A percentile compares a stretch with the other conserved stretches of the same genome.
These are phyloP conservation scores for Artibeus lituratus DNA, from an alignment of 2,797 vertebrate species.

Conservation along the genomic window DNA sequence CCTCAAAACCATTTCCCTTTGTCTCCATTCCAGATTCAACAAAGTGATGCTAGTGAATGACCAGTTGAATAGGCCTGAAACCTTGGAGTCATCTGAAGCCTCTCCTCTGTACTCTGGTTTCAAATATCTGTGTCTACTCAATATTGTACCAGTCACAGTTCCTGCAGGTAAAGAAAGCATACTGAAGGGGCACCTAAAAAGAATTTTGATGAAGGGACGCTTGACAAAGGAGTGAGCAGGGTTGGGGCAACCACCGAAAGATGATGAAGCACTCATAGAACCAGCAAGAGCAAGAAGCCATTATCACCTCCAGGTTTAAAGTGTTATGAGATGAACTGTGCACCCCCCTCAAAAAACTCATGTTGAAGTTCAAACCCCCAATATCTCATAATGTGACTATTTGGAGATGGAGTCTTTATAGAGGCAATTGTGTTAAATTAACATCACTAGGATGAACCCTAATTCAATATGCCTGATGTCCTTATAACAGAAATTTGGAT, in stretches of 20 bases:
- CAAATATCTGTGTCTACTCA: neutral
- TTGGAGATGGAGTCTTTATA: neutral
- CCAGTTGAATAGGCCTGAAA: neutral
- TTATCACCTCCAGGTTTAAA: neutral
- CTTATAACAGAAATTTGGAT: neutral
- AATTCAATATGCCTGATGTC: neutral
- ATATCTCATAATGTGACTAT: neutral
- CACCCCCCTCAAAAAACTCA: neutral
- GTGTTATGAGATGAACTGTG: neutral
- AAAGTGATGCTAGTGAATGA: neutral
- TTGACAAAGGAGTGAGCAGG: neutral
- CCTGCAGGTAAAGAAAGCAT: neutral
- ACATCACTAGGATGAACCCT: neutral
- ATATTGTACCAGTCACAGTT: neutral
- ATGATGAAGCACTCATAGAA: neutral
- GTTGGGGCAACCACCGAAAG: neutral
- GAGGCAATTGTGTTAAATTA: neutral
- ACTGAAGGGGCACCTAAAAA: neutral
- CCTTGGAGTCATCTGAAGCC: neutral
- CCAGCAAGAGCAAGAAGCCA: neutral
- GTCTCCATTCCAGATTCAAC: neutral
- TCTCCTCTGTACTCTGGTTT: neutral
- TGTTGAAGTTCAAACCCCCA: neutral
- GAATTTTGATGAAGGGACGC: neutral
- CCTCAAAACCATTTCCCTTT: neutral